Conservation (phyloP, 2,113 vertebrate genomes). For the Melanocharis versteri region DNA sequence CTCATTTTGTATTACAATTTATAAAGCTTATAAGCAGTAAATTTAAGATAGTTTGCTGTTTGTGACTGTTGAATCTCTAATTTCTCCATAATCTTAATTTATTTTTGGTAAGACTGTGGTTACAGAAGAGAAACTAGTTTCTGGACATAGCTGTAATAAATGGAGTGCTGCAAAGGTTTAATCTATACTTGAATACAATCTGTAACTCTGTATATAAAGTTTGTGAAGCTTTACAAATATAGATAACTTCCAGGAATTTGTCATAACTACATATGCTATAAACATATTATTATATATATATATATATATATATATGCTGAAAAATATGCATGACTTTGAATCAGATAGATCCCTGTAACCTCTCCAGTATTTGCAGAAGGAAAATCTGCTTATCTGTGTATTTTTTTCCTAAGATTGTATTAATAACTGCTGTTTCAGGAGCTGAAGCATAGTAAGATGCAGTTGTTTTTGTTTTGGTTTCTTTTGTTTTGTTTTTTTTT, state of each 20-base stretch:
- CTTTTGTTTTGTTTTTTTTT: fast-evolving
- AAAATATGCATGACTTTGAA: neutral
- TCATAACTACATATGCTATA: neutral
- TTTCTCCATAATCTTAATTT: neutral
- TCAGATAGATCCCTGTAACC: neutral
- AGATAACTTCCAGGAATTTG: neutral
- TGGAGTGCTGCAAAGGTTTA: neutral
- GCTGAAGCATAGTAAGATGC: neutral
- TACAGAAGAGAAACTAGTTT: neutral
- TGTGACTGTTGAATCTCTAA: neutral
- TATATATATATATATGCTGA: neutral
- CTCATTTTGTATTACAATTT: neutral
- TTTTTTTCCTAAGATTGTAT: neutral
- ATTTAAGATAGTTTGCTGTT: neutral
- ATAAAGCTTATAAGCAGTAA: neutral
- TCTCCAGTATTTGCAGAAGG: neutral
- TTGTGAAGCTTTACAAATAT: neutral
- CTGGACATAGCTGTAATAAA: neutral
- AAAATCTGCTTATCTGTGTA: neutral
- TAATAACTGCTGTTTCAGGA: neutral
- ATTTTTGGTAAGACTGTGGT: neutral
- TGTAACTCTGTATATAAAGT: neutral
- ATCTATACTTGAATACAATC: neutral
- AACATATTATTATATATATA: neutral
- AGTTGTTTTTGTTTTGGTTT: fast-evolving